Evolutionary conservation across 1,140 invertebrate genomes (phyloP).

Genomic region (Drosophila miranda): DNA sequence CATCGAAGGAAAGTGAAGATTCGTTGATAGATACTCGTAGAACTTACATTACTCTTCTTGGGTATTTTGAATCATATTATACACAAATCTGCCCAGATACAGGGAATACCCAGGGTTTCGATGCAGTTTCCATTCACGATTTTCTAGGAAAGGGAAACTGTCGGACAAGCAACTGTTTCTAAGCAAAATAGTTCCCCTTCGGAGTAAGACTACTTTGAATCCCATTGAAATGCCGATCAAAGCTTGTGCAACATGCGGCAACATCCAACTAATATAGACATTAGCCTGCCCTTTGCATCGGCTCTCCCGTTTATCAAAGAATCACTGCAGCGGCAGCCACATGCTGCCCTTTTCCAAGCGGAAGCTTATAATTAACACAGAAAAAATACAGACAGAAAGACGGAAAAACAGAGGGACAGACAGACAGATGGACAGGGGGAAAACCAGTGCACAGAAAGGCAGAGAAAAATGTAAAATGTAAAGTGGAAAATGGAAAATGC

Average conservation of each 20-base stretch:
- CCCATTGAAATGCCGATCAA: conserved; percentile 32
- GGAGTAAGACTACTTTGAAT: conserved; percentile 16
- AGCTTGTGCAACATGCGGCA: conserved; percentile 35
- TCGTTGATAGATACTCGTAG: too few relatives aligned
- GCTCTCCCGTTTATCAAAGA: conserved; percentile 6
- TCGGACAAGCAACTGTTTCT: not conserved
- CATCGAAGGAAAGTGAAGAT: too few relatives aligned
- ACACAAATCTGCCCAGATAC: too few relatives aligned
- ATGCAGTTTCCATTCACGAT: too few relatives aligned
- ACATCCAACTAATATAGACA: conserved; percentile 37
- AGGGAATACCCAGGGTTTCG: too few relatives aligned
- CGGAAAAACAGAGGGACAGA: too few relatives aligned
- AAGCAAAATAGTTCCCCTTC: not conserved
- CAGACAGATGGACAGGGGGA: not conserved
- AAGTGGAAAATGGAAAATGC: conserved; percentile 53
- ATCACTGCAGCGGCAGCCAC: conserved; percentile 17
- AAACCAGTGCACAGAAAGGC: conserved; percentile 29
- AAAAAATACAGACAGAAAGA: conserved; percentile 17
- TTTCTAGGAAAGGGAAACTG: too few relatives aligned
- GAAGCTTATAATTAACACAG: conserved; percentile 75
- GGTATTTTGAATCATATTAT: too few relatives aligned
- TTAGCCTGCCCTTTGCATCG: conserved; percentile 20
- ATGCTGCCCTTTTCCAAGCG: conserved; percentile 47
- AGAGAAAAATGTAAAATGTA: conserved; percentile 35
- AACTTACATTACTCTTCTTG: too few relatives aligned